phyloP scores from a whole-genome alignment of 2,113 vertebrate genomes.

The Oreochromis aureus region DNA sequence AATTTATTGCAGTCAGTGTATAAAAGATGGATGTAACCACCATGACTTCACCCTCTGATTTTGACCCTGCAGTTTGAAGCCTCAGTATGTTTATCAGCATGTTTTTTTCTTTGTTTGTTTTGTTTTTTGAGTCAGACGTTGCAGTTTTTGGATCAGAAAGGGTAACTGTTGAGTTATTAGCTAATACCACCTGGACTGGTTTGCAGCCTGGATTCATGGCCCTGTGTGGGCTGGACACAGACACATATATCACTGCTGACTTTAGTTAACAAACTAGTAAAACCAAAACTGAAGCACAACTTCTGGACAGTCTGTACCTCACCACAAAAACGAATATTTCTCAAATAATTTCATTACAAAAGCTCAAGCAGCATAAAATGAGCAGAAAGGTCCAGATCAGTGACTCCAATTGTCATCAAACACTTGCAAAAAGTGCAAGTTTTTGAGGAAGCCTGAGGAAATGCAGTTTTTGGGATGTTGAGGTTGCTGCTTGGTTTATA shows the following conservation, averaged over 20 bases:
- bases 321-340: background rate
- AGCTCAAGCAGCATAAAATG: background rate
- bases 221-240: background rate
- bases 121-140: background rate
- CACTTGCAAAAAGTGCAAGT: background rate
- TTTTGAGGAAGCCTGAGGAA: background rate
- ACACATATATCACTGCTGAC: background rate
- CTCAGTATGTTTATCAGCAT: background rate
- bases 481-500: background rate
- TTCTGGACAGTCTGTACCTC: background rate
- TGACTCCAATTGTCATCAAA: background rate
- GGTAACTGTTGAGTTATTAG: background rate
- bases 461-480: background rate
- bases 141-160: background rate
- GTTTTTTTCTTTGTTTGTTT: background rate
- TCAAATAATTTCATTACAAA: background rate
- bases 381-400: background rate
- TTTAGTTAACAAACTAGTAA: background rate
- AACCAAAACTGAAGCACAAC: background rate
- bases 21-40: background rate
- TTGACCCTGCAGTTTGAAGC: background rate
- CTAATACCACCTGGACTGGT: background rate
- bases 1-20: background rate
- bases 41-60: background rate
- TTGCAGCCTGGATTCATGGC: background rate